Conservation (phyloP, 2,113 vertebrate genomes). For the Nerophis ophidion region DNA sequence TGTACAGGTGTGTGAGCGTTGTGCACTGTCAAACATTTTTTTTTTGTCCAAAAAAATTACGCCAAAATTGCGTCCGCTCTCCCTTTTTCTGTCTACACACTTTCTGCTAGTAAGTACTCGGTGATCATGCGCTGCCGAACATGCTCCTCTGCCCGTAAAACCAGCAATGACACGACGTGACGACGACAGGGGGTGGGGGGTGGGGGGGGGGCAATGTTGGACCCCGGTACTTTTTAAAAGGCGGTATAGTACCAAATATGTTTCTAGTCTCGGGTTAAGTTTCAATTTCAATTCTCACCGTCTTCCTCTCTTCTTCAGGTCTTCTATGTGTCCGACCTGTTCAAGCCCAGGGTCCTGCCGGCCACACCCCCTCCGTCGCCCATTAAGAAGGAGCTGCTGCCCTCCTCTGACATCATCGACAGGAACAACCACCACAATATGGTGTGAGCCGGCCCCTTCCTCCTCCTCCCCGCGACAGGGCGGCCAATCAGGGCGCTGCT, state of each 20-base stretch:
- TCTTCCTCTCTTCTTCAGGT: slow-evolving; percentile 70
- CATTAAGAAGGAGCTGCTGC: slow-evolving; percentile 91
- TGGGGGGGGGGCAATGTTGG: too few relatives aligned
- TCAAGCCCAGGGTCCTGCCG: slow-evolving; percentile 80
- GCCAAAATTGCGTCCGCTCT: too few relatives aligned
- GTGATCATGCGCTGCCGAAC: too few relatives aligned
- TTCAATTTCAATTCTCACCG: neutral
- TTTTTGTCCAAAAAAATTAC: slow-evolving; percentile 11
- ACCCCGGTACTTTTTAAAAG: too few relatives aligned
- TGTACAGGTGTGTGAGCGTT: slow-evolving; percentile 42
- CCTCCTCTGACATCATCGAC: slow-evolving; percentile 91
- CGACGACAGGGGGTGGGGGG: too few relatives aligned
- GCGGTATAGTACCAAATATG: too few relatives aligned
- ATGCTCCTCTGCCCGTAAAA: too few relatives aligned
- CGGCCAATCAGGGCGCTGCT: slow-evolving; percentile 83
- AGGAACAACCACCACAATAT: slow-evolving; percentile 97
- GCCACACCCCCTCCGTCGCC: slow-evolving; percentile 78
- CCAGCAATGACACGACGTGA: too few relatives aligned
- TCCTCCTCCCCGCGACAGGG: slow-evolving; percentile 69
- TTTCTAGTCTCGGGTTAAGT: too few relatives aligned
- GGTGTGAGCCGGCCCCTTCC: slow-evolving; percentile 60
- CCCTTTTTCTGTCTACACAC: too few relatives aligned
- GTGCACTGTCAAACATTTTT: slow-evolving; percentile 39
- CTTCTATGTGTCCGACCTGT: slow-evolving; percentile 94
- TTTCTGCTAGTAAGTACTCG: too few relatives aligned